Base-by-base conservation (phyloP, 2,888 invertebrate genomes). In the Plutella xylostella region DNA sequence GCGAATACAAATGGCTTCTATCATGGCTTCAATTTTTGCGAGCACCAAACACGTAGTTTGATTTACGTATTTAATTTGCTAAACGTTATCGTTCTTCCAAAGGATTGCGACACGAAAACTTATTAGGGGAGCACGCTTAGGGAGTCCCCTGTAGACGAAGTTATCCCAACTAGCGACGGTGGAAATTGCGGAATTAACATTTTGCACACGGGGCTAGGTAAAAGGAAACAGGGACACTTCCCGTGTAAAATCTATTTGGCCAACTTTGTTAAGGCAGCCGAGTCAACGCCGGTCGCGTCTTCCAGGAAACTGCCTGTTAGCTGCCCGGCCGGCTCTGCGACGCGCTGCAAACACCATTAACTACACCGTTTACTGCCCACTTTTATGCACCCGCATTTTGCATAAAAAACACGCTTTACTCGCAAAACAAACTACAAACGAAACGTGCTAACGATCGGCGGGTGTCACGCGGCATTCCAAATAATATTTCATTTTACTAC, bases 1-100 rank as follows among this genome's bases (percentile, higher is more conserved):
- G 61, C 67, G 72, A 74, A 74, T 73, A 72, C 72, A 71, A 68
- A 73, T 28, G 28, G 25, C 30, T n/a, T 11, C 41, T 19, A 18
- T 31, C 15, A 19, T 38, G 41, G 12, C 19, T 17, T 42, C 19
- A 42, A 42, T 42, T 42, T 40, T 40, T 40, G 11, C n/a, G 37
- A 6, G n/a, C n/a, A n/a, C n/a, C n/a, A n/a, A n/a, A n/a, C n/a
- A n/a, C n/a, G n/a, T 3, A 33, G 15, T 7, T 33, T 14, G 33
- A 12, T 14, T 12, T 14, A 33, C n/a, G 15, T n/a, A 33, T 14
- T 33, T 33, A 12, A 15, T 33, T 14, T 33, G 12, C n/a, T n/a
- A n/a, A n/a, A 28, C n/a, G 28, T 14, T 14, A 33, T 14, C 14
- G n/a, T 11, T 33, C 33, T 33, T 12, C 11, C 37, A 37, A 31